Base-by-base conservation (phyloP, 2,888 invertebrate species). In the Apocheima hispidaria region DNA sequence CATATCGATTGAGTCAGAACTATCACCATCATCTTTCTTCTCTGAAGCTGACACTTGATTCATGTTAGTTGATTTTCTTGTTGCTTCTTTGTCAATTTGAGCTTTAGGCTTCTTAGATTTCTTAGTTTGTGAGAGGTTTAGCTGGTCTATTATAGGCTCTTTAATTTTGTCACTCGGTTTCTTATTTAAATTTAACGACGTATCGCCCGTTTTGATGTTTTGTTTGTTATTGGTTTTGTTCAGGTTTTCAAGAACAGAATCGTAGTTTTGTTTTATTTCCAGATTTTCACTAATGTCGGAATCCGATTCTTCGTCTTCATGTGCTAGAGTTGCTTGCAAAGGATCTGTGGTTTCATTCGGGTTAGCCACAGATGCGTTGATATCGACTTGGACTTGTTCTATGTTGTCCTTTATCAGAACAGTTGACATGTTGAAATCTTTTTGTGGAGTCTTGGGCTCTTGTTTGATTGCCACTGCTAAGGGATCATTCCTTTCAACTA, bases 1-100 rank as follows among this genome's bases (percentile, higher is more conserved):
- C 73, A 92, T 77, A 67, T 88, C 84, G 65, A 90, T 87, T 12
- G 84, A 86, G 73, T 86, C 86, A 2, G 89, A 88, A 12, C 82
- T 82, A 35, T 73, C 73, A 58, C 79, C 81, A 26, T 77, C 75
- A 18, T 70, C 61, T 35, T 33, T 33, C 7, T 40, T 50, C 3
- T 63, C 52, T 14, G 41, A 36, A 21, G 56, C 53, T 26, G 63
- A 44, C 44, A 55, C 67, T 21, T 61, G 59, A 28, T 53, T 58
- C 40, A 63, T 63, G 49, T 50, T 67, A 50, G 54, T 54, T 66
- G 40, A 23, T 26, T 74, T 52, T 53, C 18, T 16, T 66, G 56
- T 43, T 69, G 40, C 23, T 48, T 58, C 51, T 30, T 70, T 63
- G 53, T 3, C 10, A 7, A 0, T 12, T 46, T 35, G n/a, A 26